Base-by-base conservation (phyloP, 2,113 vertebrate genomes). In the Mandrillus leucophaeus region DNA sequence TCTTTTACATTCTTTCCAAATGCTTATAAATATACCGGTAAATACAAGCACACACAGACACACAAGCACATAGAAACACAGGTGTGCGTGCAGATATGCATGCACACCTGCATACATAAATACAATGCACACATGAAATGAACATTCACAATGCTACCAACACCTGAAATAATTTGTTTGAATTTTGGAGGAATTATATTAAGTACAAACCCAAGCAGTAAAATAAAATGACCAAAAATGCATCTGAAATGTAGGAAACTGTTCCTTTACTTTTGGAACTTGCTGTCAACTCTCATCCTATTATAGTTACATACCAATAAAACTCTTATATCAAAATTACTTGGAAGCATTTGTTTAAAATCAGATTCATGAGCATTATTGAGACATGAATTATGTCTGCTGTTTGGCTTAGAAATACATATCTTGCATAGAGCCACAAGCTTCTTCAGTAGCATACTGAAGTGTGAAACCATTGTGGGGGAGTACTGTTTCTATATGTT, bases 51-150 rank as follows among this genome's bases (percentile, higher is more conserved):
- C 30, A 12, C 10, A 68, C 1, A 57, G 11, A 73, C 30, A 43
- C 9, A 10, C 18, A 38, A 59, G 16, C 61, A 80, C 23, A 13
- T 14, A 83, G 0, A 90, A 10, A 88, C 17, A 68, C 6, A 55
- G 5, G 6, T 20, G 5, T 38, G n/a, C 27, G 50, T 0, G 8
- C 1, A 30, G 2, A 8, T 10, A 23, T 35, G 0, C 10, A 11
- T 13, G 13, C 20, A 64, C 1, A 81, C 0, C 25, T 20, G 20
- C n/a, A 52, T 1, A 18, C 0, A 16, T 12, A 25, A 0, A 25
- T 5, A 82, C 2, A 78, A 9, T 6, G 18, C 7, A 68, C 4
- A 27, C 3, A 35, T 45, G 64, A 90, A 48, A 38, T 18, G 5
- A 90, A 17, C 2, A 75, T 25, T 27, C 0, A 23, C 14, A 66